phyloP scores from a whole-genome alignment of 2,113 vertebrate genomes.

The Okapia johnstoni region DNA sequence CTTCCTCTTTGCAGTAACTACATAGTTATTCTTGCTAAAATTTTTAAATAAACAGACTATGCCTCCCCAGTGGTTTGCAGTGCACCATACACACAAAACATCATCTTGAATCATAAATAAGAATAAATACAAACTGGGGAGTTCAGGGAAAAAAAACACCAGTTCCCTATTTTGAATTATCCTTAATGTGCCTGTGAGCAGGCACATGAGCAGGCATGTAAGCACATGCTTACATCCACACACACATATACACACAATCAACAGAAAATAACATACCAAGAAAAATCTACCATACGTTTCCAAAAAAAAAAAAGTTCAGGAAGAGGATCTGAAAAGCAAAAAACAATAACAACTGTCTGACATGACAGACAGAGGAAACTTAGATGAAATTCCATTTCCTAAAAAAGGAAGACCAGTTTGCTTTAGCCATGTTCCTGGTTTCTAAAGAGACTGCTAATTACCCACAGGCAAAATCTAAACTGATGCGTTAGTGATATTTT shows the following conservation, averaged over 20 bases:
- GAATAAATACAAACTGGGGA: not conserved
- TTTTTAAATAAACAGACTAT: not conserved
- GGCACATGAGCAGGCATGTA: not conserved
- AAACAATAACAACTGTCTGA: constrained; percentile 74
- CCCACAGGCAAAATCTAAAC: constrained; percentile 29
- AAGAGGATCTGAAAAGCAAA: constrained; percentile 72
- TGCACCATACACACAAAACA: not conserved
- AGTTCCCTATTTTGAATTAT: not conserved
- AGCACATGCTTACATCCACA: not conserved
- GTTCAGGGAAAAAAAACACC: constrained; percentile 24
- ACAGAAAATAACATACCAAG: constrained; percentile 72
- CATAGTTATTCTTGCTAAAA: not conserved
- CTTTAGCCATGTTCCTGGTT: constrained; percentile 23
- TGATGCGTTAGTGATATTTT: not conserved
- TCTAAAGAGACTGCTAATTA: constrained; percentile 41
- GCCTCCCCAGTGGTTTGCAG: not conserved
- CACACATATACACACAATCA: not conserved
- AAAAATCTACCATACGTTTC: constrained; percentile 71
- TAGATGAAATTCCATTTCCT: constrained; percentile 76
- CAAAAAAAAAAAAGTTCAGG: constrained; percentile 66
- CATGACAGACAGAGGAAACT: constrained; percentile 74
- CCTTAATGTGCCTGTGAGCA: not conserved
- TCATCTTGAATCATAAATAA: not conserved
- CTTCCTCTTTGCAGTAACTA: not conserved
- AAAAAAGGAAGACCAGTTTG: constrained; percentile 49